These are phyloP conservation scores for Platycnemis pennipes DNA, from an alignment of 2,888 invertebrate genomes.

Conservation along the genomic window DNA sequence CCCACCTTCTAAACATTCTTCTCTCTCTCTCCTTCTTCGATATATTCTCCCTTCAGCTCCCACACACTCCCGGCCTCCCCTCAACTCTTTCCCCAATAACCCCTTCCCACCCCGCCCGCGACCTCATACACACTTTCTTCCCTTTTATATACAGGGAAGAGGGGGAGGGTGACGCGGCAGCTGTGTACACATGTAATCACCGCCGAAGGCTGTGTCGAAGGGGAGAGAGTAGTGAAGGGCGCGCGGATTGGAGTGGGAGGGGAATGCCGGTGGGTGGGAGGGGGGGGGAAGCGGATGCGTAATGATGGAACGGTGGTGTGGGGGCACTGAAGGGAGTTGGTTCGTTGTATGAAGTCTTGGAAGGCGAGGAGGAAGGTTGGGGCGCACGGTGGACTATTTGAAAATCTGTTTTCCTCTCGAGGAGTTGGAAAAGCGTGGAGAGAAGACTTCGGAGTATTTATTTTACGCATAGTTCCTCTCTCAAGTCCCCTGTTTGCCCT, in stretches of 20 bases:
- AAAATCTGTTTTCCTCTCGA: background rate
- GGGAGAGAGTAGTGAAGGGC: background rate
- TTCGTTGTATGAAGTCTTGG: background rate
- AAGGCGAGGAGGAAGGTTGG: slow-evolving; percentile 49
- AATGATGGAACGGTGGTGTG: background rate
- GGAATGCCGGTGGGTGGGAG: background rate
- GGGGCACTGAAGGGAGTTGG: background rate
- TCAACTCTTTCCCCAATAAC: background rate
- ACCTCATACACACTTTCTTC: slow-evolving; percentile 4
- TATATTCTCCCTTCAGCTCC: background rate
- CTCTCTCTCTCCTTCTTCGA: background rate
- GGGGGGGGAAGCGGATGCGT: background rate
- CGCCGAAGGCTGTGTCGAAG: slow-evolving; percentile 56
- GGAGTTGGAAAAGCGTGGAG: background rate
- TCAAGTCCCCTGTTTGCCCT: slow-evolving; percentile 39
- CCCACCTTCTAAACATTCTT: background rate
- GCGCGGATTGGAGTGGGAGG: background rate
- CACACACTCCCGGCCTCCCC: background rate
- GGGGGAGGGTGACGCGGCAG: slow-evolving; percentile 23
- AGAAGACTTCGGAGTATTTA: slow-evolving; percentile 20
- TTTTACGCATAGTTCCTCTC: slow-evolving; percentile 54
- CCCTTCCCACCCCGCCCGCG: background rate
- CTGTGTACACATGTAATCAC: slow-evolving; percentile 68
- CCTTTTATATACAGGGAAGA: background rate
- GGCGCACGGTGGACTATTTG: slow-evolving; percentile 38